Conservation (phyloP, 1,140 invertebrate species). For the Gonatopus flavifemur region DNA sequence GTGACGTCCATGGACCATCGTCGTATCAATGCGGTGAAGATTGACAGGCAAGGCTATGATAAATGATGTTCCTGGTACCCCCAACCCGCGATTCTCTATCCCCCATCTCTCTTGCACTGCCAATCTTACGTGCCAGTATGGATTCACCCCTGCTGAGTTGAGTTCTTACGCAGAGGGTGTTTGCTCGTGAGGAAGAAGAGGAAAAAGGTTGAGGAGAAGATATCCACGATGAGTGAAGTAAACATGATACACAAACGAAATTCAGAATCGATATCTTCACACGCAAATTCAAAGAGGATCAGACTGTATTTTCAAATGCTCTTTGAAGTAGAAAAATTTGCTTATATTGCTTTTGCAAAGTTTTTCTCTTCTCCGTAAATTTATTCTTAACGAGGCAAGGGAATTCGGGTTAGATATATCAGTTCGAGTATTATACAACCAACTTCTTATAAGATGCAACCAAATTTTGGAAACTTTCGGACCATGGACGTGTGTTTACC, state of each 20-base stretch:
- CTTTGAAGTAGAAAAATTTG: too few species aligned
- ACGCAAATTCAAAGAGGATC: too few species aligned
- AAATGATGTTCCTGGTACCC: constrained; percentile 44
- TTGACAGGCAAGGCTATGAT: constrained; percentile 54
- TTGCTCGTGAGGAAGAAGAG: constrained; percentile 10
- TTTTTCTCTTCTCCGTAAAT: too few species aligned
- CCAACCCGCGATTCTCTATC: constrained; percentile 24
- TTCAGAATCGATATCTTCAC: constrained; percentile 33
- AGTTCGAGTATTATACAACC: too few species aligned
- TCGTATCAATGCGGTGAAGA: constrained; percentile 52
- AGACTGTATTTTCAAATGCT: too few species aligned
- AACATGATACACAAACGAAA: constrained; percentile 44
- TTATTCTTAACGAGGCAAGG: too few species aligned
- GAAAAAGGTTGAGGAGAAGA: constrained; percentile 34
- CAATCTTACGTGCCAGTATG: constrained; percentile 15
- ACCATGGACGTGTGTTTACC: too few species aligned
- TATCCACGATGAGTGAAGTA: constrained; percentile 42
- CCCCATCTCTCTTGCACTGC: constrained; percentile 8
- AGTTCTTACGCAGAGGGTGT: constrained; percentile 19
- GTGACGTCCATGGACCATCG: constrained; percentile 44
- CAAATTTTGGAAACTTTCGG: too few species aligned
- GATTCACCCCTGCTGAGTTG: constrained; percentile 39
- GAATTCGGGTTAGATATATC: too few species aligned
- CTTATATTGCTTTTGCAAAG: too few species aligned
- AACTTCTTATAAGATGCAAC: too few species aligned